Percentiles rank a stretch among this genome's conserved stretches.
Evolutionary conservation across 2,797 vertebrate genomes (phyloP).

Genomic region (Bucorvus abyssinicus): DNA sequence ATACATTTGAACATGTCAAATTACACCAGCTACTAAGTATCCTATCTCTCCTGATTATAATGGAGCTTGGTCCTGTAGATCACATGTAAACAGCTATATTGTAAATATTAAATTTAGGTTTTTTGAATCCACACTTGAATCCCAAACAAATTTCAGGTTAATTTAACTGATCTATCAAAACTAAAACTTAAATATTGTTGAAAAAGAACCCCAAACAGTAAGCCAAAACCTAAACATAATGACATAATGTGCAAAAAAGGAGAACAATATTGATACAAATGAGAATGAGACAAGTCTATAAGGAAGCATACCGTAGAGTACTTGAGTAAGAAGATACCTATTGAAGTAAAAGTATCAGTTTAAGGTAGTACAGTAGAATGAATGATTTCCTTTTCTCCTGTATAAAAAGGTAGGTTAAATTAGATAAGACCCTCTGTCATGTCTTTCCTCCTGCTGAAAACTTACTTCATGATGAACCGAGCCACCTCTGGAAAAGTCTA

Average conservation of each 20-base stretch:
- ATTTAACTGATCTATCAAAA: not conserved
- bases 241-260: not conserved
- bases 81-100: not conserved
- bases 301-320: not conserved
- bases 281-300: not conserved
- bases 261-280: not conserved
- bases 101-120: not conserved
- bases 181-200: not conserved
- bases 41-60: not conserved
- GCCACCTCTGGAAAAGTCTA: not conserved
- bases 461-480: conserved; percentile 52
- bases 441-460: conserved; percentile 24
- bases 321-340: not conserved
- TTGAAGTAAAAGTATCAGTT: not conserved
- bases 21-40: not conserved
- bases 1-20: not conserved
- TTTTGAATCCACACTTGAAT: not conserved
- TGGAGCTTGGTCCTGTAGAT: not conserved
- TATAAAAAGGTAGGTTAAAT: conserved; percentile 50
- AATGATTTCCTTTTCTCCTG: not conserved
- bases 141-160: not conserved
- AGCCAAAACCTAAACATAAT: not conserved
- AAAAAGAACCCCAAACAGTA: fast-evolving
- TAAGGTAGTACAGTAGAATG: not conserved
- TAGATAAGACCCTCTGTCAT: not conserved